Percentiles rank a stretch among this genome's conserved stretches.
Evolutionary conservation across 2,797 vertebrate species (phyloP).

Genomic region (Kryptopterus vitreolus): DNA sequence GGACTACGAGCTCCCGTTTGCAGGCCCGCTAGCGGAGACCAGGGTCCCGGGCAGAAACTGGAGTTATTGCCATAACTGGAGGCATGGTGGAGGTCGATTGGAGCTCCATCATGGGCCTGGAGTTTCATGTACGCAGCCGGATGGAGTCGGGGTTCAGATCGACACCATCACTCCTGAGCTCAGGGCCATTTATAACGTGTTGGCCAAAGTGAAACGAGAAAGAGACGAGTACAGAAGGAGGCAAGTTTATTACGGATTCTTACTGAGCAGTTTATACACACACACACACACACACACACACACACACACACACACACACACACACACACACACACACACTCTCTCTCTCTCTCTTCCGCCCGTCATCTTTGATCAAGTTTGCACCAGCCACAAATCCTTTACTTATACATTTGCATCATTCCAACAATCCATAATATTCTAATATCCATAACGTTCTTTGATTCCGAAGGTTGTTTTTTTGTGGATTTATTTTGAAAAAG

Average conservation of each 20-base stretch:
- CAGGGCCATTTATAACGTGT: slow-evolving; percentile 76
- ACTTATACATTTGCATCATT: not conserved
- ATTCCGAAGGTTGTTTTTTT: no score
- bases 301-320: no score
- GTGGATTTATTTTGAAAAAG: no score
- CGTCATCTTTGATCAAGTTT: not conserved
- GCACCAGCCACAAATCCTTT: not conserved
- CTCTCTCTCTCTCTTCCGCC: no score
- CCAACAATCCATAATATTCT: not conserved
- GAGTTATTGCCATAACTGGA: slow-evolving; percentile 80
- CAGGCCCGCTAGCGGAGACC: slow-evolving; percentile 56
- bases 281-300: not conserved
- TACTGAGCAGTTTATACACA: not conserved
- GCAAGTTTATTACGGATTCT: slow-evolving; percentile 51
- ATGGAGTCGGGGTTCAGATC: slow-evolving; percentile 71
- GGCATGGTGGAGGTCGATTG: slow-evolving; percentile 76
- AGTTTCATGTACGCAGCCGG: slow-evolving; percentile 69
- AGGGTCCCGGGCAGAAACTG: slow-evolving; percentile 82
- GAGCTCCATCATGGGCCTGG: slow-evolving; percentile 79
- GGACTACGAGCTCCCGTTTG: slow-evolving; percentile 49
- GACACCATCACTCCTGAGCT: slow-evolving; percentile 84
- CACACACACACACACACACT: no score
- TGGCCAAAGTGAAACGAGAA: slow-evolving; percentile 78
- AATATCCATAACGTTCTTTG: no score
- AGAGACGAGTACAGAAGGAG: slow-evolving; percentile 73